These are phyloP conservation scores for Lerista edwardsae DNA, from an alignment of 2,797 vertebrate genomes.

Conservation along the genomic window DNA sequence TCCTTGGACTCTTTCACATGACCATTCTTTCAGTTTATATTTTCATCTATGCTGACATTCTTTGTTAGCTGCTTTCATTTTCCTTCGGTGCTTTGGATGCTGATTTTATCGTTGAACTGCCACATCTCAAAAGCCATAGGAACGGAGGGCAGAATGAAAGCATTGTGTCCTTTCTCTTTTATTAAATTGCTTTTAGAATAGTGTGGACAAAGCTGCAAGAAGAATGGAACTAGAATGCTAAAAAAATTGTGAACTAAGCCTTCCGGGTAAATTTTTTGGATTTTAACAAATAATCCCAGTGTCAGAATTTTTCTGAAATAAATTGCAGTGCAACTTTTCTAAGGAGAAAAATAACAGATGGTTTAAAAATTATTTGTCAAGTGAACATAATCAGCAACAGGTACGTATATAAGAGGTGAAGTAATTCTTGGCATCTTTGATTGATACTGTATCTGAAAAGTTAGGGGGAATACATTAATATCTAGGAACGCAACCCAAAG, in stretches of 20 bases:
- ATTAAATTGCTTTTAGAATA: background rate
- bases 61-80: constrained; percentile 14
- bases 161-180: background rate
- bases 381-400: constrained; percentile 75
- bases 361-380: constrained; percentile 77
- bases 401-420: constrained; percentile 75
- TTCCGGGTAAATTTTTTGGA: constrained; percentile 29
- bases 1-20: background rate
- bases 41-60: background rate
- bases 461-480: constrained; percentile 67
- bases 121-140: background rate
- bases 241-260: background rate
- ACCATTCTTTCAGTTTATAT: background rate
- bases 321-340: constrained; percentile 52
- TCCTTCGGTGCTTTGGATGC: background rate
- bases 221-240: constrained; percentile 21
- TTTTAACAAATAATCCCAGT: constrained; percentile 33
- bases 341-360: constrained; percentile 74
- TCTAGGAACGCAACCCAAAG: constrained; percentile 70
- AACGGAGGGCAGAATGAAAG: constrained; percentile 22
- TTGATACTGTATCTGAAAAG: constrained; percentile 72
- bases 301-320: constrained; percentile 39
- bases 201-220: constrained; percentile 4
- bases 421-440: constrained; percentile 78
- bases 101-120: constrained; percentile 10